phyloP scores from a whole-genome alignment of 23 tunicate species.

The Trididemnum nubilum region DNA sequence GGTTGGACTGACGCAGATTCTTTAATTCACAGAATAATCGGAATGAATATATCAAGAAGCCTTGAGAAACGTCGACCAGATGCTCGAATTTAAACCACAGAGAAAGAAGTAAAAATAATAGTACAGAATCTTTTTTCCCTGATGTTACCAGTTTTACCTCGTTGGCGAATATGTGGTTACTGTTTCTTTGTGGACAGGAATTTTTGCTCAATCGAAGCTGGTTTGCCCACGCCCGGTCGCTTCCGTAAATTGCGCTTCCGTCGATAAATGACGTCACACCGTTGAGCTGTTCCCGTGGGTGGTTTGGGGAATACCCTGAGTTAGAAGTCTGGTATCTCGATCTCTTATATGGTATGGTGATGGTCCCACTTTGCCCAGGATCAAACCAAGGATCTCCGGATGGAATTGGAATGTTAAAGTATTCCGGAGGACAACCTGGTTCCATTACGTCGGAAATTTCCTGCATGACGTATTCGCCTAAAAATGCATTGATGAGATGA shows the following conservation, averaged over 20 bases:
- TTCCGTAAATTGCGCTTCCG: slow-evolving; percentile 68
- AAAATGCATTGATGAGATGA: not conserved
- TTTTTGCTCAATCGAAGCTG: slow-evolving; percentile 29
- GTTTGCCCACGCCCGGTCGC: slow-evolving; percentile 38
- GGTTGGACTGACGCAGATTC: too few species aligned
- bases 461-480: slow-evolving; percentile 52
- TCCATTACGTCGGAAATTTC: slow-evolving; percentile 35
- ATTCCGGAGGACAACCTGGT: slow-evolving; percentile 90
- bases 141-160: too few species aligned
- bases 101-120: too few species aligned
- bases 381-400: slow-evolving; percentile 55
- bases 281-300: slow-evolving; percentile 78
- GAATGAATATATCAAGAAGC: too few species aligned
- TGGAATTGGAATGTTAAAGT: slow-evolving; percentile 65
- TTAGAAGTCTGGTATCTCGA: slow-evolving; percentile 59
- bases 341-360: slow-evolving; percentile 61
- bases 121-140: too few species aligned
- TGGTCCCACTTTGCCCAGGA: slow-evolving; percentile 17
- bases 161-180: slow-evolving; percentile 27
- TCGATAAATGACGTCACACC: slow-evolving; percentile 63
- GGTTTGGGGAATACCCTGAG: slow-evolving; percentile 81
- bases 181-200: slow-evolving; percentile 22
- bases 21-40: too few species aligned
- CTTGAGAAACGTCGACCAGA: too few species aligned
- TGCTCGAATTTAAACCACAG: too few species aligned